Base-by-base conservation (phyloP, 2,797 vertebrate genomes). In the Molossus molossus region DNA sequence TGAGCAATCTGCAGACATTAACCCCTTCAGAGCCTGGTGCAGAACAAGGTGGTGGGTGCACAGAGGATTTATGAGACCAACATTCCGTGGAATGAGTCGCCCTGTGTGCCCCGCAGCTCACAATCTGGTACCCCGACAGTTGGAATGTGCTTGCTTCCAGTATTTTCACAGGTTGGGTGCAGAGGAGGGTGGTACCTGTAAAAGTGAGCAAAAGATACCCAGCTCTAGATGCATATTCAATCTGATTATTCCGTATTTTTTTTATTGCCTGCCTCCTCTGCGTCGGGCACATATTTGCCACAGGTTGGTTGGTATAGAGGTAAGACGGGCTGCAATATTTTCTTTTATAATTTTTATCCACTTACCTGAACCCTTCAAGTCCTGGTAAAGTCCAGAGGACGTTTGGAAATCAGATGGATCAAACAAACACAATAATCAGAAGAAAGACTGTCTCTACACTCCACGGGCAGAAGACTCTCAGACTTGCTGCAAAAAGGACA, bases 381-480 rank as follows among this genome's bases (percentile, higher is more conserved):
- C 80, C 40, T 37, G 45, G 27, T 20, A 55, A 64, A n/a, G 21
- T 23, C 29, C 12, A 77, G 33, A 89, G n/a, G 91, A 90, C 60
- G 20, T 89, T 1, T 91, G 60, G 57, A 92, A 93, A 95, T 92
- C 65, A 94, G 45, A 77, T 65, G 53, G 58, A 87, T 73, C 79
- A 84, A 91, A 79, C 18, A 91, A 95, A 91, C 1, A 25, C 40
- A 82, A 70, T 45, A 12, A 60, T 91, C 29, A 37, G 73, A 83
- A 84, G 85, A 92, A 70, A 94, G 58, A 53, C 17, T 20, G 1
- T 93, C 27, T 82, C 55, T 91, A 23, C 5, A 45, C 83, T 14
- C 94, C 81, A 94, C 77, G 90, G 12, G 50, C 23, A 73, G 65
- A 95, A 73, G 65, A 95, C 87, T 94, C 58, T 91, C 55, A 79